Conservation (phyloP, 2,797 vertebrate genomes). For the Echeneis naucrates region DNA sequence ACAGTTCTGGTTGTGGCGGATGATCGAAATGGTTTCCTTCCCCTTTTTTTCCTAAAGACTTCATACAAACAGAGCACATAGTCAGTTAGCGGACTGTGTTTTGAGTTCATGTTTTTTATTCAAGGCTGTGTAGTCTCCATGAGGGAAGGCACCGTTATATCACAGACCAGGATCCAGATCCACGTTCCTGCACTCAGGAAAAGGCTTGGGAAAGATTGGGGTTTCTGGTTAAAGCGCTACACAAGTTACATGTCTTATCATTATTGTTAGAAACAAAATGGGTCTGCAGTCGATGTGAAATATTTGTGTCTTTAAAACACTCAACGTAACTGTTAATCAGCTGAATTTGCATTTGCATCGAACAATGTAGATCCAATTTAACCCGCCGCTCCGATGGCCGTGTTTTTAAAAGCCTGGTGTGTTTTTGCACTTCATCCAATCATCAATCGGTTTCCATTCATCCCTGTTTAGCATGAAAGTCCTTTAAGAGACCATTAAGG, state of each 20-base stretch:
- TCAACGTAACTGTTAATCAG: no score
- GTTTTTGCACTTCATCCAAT: neutral
- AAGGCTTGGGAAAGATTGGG: no score
- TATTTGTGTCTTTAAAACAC: no score
- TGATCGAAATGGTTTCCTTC: constrained; percentile 1
- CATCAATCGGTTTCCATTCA: constrained; percentile 8
- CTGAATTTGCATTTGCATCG: neutral
- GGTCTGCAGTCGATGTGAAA: no score
- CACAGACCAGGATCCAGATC: no score
- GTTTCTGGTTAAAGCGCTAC: no score
- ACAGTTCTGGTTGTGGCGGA: constrained; percentile 23
- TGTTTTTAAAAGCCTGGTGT: neutral
- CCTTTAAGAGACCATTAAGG: constrained; percentile 3
- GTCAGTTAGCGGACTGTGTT: neutral
- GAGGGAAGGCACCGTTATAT: neutral
- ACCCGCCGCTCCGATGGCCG: no score
- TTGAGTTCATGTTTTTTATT: neutral
- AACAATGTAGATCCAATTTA: neutral
- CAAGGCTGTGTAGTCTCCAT: neutral
- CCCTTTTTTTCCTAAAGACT: neutral
- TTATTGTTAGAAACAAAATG: no score
- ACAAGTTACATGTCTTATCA: no score
- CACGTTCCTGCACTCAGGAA: no score
- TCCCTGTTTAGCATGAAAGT: constrained; percentile 10
- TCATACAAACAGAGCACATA: no score